These are phyloP conservation scores for Crepidodera aurea DNA, from an alignment of 2,888 invertebrate species.

Conservation along the genomic window DNA sequence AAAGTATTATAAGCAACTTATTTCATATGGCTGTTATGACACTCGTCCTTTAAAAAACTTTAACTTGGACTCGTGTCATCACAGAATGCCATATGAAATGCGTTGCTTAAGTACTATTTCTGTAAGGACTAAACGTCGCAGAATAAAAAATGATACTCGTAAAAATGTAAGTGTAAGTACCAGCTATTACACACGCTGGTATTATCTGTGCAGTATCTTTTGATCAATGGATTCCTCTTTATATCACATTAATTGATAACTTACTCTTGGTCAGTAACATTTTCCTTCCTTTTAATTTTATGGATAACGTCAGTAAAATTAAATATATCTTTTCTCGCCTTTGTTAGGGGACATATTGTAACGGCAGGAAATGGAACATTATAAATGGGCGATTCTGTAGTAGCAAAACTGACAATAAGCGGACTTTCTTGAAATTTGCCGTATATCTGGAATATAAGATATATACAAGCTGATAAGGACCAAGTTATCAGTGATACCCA, in stretches of 20 bases:
- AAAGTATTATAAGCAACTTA: too few relatives aligned
- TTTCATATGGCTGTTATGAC: too few relatives aligned
- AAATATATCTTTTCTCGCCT: conserved; percentile 64
- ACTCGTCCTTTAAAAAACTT: too few relatives aligned
- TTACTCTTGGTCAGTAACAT: conserved; percentile 65
- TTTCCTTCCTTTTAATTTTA: conserved; percentile 45
- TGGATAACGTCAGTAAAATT: conserved; percentile 70
- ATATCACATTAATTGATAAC: conserved; percentile 48
- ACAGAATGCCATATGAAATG: too few relatives aligned
- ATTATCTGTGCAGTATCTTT: too few relatives aligned
- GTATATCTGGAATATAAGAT: conserved; percentile 70
- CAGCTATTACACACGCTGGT: too few relatives aligned
- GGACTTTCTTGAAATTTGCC: conserved; percentile 76
- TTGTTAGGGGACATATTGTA: conserved; percentile 52
- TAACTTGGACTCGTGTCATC: too few relatives aligned
- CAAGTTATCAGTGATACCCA: conserved; percentile 63
- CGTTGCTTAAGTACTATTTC: too few relatives aligned
- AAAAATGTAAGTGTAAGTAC: too few relatives aligned
- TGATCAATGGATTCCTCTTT: too few relatives aligned
- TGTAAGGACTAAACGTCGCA: too few relatives aligned
- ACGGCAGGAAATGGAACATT: conserved; percentile 63
- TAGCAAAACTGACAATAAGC: conserved; percentile 78
- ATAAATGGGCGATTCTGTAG: conserved; percentile 73
- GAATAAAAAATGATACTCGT: too few relatives aligned
- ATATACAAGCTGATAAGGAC: conserved; percentile 67